Conservation (phyloP, 2,888 invertebrate genomes). For the Cenopis cana region DNA sequence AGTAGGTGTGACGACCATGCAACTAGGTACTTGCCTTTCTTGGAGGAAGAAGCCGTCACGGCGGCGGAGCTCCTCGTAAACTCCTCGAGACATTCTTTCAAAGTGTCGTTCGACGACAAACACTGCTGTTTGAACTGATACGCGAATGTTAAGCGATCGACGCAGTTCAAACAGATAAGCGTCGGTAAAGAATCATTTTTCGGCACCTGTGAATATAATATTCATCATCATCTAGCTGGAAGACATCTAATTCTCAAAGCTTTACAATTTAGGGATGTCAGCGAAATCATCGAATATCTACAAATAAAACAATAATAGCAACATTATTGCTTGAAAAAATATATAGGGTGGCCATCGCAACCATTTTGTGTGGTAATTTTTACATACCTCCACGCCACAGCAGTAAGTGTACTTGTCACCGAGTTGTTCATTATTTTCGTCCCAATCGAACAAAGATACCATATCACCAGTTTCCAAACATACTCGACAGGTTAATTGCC, state of each 20-base stretch:
- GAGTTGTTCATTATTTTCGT: slow-evolving; percentile 84
- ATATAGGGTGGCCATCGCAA: slow-evolving; percentile 84
- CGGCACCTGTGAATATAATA: slow-evolving; percentile 66
- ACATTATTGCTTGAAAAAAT: slow-evolving; percentile 81
- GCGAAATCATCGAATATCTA: slow-evolving; percentile 68
- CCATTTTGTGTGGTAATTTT: slow-evolving; percentile 81
- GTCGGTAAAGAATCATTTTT: slow-evolving; percentile 80
- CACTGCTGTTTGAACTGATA: slow-evolving; percentile 83
- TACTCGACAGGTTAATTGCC: slow-evolving; percentile 83
- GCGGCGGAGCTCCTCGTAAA: slow-evolving; percentile 74
- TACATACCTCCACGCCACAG: slow-evolving; percentile 80
- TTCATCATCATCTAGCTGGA: slow-evolving; percentile 25
- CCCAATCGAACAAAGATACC: slow-evolving; percentile 84
- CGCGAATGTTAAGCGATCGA: slow-evolving; percentile 77
- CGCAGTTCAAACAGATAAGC: slow-evolving; percentile 80
- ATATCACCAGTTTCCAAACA: slow-evolving; percentile 81
- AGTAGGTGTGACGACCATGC: background rate
- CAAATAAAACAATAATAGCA: slow-evolving; percentile 79
- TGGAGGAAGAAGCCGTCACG: slow-evolving; percentile 59
- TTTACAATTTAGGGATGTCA: slow-evolving; percentile 74
- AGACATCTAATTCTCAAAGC: slow-evolving; percentile 50
- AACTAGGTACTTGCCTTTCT: slow-evolving; percentile 62
- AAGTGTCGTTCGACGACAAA: slow-evolving; percentile 76
- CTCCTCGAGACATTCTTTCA: slow-evolving; percentile 80
- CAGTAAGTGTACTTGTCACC: slow-evolving; percentile 80